Evolutionary conservation across 2,888 invertebrate species (phyloP).

Genomic region (Archips crataeganus): DNA sequence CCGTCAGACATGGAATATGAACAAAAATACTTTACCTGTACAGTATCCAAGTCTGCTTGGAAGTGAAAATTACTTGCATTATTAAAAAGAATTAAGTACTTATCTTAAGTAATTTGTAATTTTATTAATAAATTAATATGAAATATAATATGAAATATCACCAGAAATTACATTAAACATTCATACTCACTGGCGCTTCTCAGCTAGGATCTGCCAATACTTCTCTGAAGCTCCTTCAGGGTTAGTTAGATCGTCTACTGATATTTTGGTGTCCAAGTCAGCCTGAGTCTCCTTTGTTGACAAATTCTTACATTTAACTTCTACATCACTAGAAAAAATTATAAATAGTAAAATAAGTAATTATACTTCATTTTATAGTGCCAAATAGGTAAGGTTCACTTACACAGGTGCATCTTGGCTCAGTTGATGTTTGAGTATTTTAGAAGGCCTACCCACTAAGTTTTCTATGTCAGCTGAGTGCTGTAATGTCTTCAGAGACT

Average conservation of each 20-base stretch:
- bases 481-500: conserved; percentile 91
- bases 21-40: neutral
- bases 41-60: too few relatives aligned
- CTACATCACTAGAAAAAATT: conserved; percentile 64
- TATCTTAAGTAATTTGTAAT: too few relatives aligned
- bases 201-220: conserved; percentile 92
- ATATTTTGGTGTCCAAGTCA: conserved; percentile 83
- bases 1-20: neutral
- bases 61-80: neutral
- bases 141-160: too few relatives aligned
- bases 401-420: conserved; percentile 81
- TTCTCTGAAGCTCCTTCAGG: conserved; percentile 89
- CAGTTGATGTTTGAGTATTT: conserved; percentile 81
- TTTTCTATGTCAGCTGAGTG: conserved; percentile 91
- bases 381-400: conserved; percentile 50
- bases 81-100: too few relatives aligned
- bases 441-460: conserved; percentile 88
- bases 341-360: too few relatives aligned
- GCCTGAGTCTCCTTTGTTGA: conserved; percentile 88
- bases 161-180: neutral
- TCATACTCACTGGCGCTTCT: conserved; percentile 86
- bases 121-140: too few relatives aligned
- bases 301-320: conserved; percentile 80
- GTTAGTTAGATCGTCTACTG: conserved; percentile 89
- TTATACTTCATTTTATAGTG: neutral